Percentiles rank a stretch among this genome's conserved stretches.
These are phyloP conservation scores for Nebria salina DNA, from an alignment of 2,888 invertebrate species.

Conservation along the genomic window DNA sequence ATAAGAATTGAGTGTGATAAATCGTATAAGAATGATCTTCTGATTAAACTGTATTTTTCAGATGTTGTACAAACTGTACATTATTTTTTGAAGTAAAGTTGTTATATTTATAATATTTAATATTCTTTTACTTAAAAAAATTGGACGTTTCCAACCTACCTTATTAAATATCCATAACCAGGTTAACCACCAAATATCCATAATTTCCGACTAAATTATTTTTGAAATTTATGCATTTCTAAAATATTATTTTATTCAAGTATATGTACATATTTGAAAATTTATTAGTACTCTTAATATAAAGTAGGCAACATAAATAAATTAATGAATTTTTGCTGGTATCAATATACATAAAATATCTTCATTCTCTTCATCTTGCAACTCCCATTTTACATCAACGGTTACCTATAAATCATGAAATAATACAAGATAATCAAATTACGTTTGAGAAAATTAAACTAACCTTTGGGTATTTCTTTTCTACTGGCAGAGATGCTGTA, in stretches of 20 bases:
- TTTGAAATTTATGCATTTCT: too few relatives aligned
- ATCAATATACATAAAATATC: conserved; percentile 76
- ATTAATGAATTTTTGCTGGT: conserved; percentile 69
- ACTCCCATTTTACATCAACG: conserved; percentile 79
- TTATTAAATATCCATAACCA: background rate
- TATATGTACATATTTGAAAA: too few relatives aligned
- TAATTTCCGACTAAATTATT: too few relatives aligned
- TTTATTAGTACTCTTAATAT: background rate
- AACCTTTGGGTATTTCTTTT: conserved; percentile 76
- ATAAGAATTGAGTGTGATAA: conserved; percentile 37
- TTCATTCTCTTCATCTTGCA: conserved; percentile 69
- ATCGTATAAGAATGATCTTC: conserved; percentile 35
- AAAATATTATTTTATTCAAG: too few relatives aligned
- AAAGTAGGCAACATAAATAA: background rate
- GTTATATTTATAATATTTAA: conserved; percentile 43
- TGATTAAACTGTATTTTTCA: conserved; percentile 43
- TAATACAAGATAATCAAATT: background rate
- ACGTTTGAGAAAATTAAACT: conserved; percentile 48
- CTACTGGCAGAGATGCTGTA: conserved; percentile 67
- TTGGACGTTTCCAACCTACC: background rate
- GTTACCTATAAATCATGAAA: conserved; percentile 61
- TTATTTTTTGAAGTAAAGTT: conserved; percentile 47
- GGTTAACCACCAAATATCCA: too few relatives aligned
- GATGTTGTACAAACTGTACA: conserved; percentile 44
- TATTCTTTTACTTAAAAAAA: background rate